These are phyloP conservation scores for Arctopsyche grandis DNA, from an alignment of 1,140 invertebrate species.

Conservation along the genomic window DNA sequence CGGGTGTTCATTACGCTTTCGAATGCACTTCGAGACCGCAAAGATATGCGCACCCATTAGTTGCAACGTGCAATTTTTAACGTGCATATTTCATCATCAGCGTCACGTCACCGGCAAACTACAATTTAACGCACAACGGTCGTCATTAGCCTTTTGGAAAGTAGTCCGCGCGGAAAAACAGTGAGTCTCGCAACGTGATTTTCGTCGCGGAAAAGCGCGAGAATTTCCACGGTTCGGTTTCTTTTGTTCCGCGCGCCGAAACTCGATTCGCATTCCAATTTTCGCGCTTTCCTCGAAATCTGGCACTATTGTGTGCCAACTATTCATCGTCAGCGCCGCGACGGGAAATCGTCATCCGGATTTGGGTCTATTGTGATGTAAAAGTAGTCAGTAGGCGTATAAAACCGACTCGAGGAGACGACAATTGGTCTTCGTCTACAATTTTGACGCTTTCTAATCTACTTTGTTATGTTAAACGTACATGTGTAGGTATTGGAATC, in stretches of 20 bases:
- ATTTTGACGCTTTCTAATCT: too few species aligned
- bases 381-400: background rate
- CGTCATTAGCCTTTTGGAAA: too few species aligned
- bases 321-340: background rate
- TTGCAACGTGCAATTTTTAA: background rate
- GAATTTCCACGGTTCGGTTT: background rate
- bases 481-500: too few species aligned
- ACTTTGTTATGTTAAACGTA: too few species aligned
- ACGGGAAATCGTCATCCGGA: background rate
- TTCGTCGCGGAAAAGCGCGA: background rate
- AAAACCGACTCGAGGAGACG: too few species aligned
- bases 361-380: background rate
- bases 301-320: background rate
- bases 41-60: background rate
- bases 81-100: too few species aligned
- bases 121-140: too few species aligned
- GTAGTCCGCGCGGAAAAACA: too few species aligned
- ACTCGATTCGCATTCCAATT: background rate
- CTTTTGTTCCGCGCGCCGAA: background rate
- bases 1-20: background rate
- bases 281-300: background rate
- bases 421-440: too few species aligned
- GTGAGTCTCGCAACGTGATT: background rate
- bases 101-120: too few species aligned
- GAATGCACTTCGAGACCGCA: slow-evolving; percentile 9